Percentiles rank a stretch among this genome's conserved stretches.
Conservation (phyloP, 2,113 vertebrate species). For the Tetrax tetrax region DNA sequence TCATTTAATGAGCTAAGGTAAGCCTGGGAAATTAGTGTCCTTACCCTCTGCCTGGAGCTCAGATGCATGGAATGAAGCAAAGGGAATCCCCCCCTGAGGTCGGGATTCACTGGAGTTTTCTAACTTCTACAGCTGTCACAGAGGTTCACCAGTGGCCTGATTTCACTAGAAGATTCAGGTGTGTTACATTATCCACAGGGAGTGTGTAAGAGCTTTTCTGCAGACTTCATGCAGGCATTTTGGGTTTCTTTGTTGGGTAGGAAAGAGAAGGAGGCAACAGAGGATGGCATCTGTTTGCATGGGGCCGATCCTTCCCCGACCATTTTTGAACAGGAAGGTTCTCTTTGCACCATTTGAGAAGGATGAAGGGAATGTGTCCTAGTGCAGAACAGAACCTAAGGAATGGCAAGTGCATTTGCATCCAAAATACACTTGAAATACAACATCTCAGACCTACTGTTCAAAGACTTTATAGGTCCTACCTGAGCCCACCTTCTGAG, state of each 20-base stretch:
- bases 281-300: not conserved
- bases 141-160: not conserved
- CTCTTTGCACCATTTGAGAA: not conserved
- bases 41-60: fast-evolving
- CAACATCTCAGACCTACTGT: not conserved
- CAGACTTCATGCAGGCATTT: not conserved
- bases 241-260: not conserved
- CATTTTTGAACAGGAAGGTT: not conserved
- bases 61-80: not conserved
- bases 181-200: not conserved
- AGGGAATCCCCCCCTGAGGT: not conserved
- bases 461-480: not conserved
- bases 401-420: not conserved
- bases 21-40: not conserved
- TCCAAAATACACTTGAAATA: not conserved
- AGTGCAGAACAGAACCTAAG: not conserved
- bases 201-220: not conserved
- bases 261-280: not conserved
- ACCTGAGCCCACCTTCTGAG: not conserved
- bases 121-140: not conserved
- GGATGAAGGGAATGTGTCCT: not conserved
- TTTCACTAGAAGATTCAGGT: not conserved
- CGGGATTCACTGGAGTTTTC: not conserved
- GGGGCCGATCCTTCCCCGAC: fast-evolving
- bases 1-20: not conserved